Evolutionary conservation across 2,113 vertebrate species (phyloP).

Genomic region (Sphaerodactylus townsendi): DNA sequence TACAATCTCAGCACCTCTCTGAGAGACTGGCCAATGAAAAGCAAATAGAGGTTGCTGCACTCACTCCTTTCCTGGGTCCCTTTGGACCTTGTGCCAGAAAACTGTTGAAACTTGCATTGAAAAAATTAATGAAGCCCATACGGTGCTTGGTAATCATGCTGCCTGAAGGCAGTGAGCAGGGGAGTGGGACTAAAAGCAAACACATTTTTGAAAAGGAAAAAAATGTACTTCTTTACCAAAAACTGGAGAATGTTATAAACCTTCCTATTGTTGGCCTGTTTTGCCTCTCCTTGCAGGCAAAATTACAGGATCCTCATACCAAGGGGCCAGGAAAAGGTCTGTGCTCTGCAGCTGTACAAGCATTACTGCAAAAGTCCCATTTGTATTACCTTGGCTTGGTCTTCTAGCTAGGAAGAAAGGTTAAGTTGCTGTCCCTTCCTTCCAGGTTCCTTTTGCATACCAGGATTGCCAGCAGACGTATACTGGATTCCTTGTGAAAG

Average conservation of each 20-base stretch:
- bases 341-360: constrained; percentile 53
- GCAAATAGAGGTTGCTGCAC: constrained; percentile 38
- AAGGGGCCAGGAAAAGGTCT: constrained; percentile 56
- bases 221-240: constrained; percentile 28
- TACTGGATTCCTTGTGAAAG: neutral
- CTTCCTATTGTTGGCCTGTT: constrained; percentile 44
- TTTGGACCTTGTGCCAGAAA: constrained; percentile 49
- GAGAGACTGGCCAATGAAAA: constrained; percentile 34
- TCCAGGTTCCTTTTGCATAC: neutral
- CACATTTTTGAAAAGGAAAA: constrained; percentile 32
- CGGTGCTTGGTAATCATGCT: constrained; percentile 43
- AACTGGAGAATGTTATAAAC: constrained; percentile 36
- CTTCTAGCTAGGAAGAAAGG: constrained; percentile 52
- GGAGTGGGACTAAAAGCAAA: constrained; percentile 41
- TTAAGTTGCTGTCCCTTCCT: constrained; percentile 63
- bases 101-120: constrained; percentile 40
- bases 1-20: constrained; percentile 7
- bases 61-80: constrained; percentile 36
- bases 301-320: constrained; percentile 50
- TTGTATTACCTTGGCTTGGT: constrained; percentile 52
- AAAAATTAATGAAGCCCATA: constrained; percentile 61
- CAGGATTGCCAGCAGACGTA: constrained; percentile 22
- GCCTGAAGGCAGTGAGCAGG: constrained; percentile 34
- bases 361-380: constrained; percentile 46
- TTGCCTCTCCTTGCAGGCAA: constrained; percentile 55